Percentiles rank a stretch among this genome's conserved stretches.
Conservation (phyloP, 2,797 vertebrate species). For the Cuculus canorus region DNA sequence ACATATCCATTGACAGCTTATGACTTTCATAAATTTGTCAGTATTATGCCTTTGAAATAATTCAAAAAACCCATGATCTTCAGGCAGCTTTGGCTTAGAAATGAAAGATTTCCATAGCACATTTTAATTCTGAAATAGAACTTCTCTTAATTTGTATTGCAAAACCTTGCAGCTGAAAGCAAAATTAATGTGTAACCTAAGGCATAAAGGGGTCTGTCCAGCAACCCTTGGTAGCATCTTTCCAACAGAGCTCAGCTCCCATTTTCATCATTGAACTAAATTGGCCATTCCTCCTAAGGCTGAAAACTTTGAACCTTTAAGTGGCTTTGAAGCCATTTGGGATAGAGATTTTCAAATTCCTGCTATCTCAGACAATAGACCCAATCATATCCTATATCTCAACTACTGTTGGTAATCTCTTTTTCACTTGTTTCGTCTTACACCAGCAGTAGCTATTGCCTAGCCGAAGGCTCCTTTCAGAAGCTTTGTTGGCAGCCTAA, state of each 20-base stretch:
- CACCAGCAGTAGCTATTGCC: background rate
- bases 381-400: background rate
- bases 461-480: background rate
- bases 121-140: conserved; percentile 10
- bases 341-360: background rate
- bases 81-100: background rate
- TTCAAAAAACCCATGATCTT: conserved; percentile 1
- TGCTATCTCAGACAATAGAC: background rate
- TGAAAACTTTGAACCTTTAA: background rate
- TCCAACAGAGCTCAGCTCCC: background rate
- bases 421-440: background rate
- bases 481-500: background rate
- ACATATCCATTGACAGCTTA: background rate
- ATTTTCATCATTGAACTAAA: background rate
- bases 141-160: background rate
- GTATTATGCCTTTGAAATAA: conserved; percentile 11
- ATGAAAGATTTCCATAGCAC: background rate
- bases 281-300: background rate
- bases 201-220: background rate
- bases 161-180: background rate
- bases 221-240: background rate
- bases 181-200: background rate
- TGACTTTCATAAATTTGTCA: conserved; percentile 9
- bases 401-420: background rate
- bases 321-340: background rate